A percentile compares a stretch with the other conserved stretches of the same genome.
Evolutionary conservation across 2,797 vertebrate species (phyloP).

Genomic region (Myioborus miniatus): DNA sequence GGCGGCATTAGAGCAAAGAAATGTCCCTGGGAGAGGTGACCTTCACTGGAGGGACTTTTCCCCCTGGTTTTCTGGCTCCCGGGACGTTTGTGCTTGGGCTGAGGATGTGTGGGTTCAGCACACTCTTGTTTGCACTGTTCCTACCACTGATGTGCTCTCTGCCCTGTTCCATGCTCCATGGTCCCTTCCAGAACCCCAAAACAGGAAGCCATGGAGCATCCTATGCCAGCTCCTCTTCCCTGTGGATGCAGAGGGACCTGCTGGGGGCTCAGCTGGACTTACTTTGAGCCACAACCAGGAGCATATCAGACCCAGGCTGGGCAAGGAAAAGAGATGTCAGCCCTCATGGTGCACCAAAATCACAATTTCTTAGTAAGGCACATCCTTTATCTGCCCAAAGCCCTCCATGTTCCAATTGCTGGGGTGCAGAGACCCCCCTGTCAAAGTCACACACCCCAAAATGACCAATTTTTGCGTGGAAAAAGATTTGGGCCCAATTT

Average conservation of each 20-base stretch:
- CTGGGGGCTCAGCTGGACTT: background rate
- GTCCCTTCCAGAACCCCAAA: background rate
- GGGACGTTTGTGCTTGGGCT: background rate
- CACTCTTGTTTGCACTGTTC: background rate
- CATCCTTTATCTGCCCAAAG: background rate
- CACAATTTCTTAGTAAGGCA: background rate
- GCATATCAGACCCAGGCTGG: background rate
- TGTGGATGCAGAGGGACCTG: background rate
- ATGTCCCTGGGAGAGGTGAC: accelerated
- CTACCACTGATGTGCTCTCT: accelerated
- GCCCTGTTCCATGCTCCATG: background rate
- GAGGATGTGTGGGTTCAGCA: background rate
- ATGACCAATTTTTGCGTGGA: background rate
- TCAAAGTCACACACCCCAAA: background rate
- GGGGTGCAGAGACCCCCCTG: background rate
- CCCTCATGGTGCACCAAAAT: background rate
- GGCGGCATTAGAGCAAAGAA: conserved; percentile 41
- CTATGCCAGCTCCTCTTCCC: background rate
- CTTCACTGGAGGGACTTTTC: background rate
- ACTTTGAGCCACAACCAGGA: accelerated
- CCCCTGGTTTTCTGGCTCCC: accelerated
- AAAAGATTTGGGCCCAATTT: background rate
- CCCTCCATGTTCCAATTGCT: background rate
- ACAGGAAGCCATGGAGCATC: accelerated
- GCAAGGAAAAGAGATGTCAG: background rate